Evolutionary conservation across 2,888 invertebrate species (phyloP), one percentile per base, ranked within the genome.

Genomic region (Aphidius colemani): DNA sequence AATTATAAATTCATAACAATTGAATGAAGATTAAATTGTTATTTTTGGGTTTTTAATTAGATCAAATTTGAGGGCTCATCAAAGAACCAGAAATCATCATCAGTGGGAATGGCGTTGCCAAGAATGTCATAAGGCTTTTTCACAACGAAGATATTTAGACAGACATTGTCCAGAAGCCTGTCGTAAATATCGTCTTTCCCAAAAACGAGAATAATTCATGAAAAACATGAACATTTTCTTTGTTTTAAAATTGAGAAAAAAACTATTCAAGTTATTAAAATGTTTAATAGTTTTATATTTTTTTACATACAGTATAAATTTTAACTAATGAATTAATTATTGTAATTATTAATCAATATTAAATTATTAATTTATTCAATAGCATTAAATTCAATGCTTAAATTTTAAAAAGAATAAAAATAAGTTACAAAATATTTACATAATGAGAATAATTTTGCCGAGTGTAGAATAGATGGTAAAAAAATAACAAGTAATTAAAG

Each of bases 1-100:
- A 1, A 10, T 6, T 57, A 18, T 45, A n/a, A 18, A 18, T 30
- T 51, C 9, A n/a, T 39, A n/a, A 30, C 11, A 51, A 7, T 30
- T 18, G 13, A 18, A 18, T 18, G n/a, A 5, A 10, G 18, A 11
- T 50, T 1, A 9, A 50, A 50, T 13, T 18, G 30, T 11, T 18
- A 18, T 18, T 39, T 55, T 61, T 43, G 1, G 1, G 1, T 18
- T 18, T 18, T 43, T 43, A 59, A 69, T 65, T 69, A 90, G 90
- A 56, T 90, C 90, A 0, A 90, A 90, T 78, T 83, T 90, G 49
- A 85, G 90, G 58, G 90, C 90, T 0, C 90, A 90, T 83, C 90
- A 90, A 76, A 87, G 90, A 67, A 88, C 89, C 7, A 86, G 88
- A 70, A 87, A 87, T 7, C 90, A 90, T 79, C 90, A 90, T 79